Percentiles rank a stretch among this genome's conserved stretches.
Evolutionary conservation across 2,113 vertebrate species (phyloP).

Genomic region (Rhinolophus sinicus): DNA sequence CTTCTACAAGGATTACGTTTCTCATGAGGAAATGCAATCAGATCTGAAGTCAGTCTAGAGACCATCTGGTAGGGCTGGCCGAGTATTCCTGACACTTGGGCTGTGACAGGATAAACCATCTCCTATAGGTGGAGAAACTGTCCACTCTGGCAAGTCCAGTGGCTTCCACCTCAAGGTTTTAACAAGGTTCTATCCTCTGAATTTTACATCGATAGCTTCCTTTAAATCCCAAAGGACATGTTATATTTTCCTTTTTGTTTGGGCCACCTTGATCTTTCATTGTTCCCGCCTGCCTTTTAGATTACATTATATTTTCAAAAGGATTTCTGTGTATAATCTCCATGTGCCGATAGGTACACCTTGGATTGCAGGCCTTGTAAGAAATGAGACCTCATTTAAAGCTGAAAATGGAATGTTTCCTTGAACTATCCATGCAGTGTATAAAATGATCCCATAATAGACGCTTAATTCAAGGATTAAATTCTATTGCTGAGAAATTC

Average conservation of each 20-base stretch:
- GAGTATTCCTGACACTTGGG: background rate
- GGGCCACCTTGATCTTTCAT: background rate
- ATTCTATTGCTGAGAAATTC: background rate
- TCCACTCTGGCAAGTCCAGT: background rate
- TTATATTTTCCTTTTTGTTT: background rate
- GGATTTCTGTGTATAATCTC: background rate
- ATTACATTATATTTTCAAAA: background rate
- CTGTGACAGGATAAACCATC: background rate
- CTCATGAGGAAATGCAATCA: background rate
- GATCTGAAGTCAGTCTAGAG: background rate
- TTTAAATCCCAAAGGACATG: background rate
- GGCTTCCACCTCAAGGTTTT: background rate
- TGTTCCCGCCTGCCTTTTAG: background rate
- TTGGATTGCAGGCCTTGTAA: background rate
- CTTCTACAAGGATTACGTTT: no score
- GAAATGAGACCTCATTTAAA: slow-evolving; percentile 21
- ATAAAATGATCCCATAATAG: background rate
- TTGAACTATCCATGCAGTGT: background rate
- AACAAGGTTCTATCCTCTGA: background rate
- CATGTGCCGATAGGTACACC: background rate
- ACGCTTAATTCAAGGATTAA: background rate
- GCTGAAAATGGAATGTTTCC: background rate
- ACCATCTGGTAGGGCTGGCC: background rate
- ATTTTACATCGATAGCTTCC: background rate
- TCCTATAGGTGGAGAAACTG: background rate